Evolutionary conservation across 2,888 invertebrate species (phyloP).

Genomic region (Tachina lurida): DNA sequence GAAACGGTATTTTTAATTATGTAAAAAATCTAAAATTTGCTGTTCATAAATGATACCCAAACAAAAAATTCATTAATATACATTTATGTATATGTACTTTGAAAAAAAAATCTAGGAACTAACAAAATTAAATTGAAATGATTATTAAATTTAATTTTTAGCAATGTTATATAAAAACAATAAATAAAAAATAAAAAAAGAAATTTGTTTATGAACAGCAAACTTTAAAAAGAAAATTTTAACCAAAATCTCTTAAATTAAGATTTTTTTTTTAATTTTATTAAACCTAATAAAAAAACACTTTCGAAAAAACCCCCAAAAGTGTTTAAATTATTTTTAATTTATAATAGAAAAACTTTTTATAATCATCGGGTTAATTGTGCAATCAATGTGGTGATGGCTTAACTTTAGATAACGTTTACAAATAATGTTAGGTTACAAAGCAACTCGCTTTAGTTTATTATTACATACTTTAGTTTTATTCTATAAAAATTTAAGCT

Average conservation of each 20-base stretch:
- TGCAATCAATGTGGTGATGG: conserved; percentile 89
- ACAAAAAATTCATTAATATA: conserved; percentile 20
- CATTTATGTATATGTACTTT: background rate
- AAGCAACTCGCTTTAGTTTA: conserved; percentile 55
- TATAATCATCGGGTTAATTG: conserved; percentile 88
- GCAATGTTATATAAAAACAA: background rate
- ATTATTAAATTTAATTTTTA: conserved; percentile 19
- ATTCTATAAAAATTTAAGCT: conserved; percentile 3
- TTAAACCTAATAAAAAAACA: conserved; percentile 20
- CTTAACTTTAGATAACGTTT: conserved; percentile 72
- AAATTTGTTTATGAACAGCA: conserved; percentile 77
- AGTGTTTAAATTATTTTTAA: conserved; percentile 26
- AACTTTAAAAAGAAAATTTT: conserved; percentile 54
- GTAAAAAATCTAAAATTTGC: conserved; percentile 68
- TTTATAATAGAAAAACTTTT: conserved; percentile 9
- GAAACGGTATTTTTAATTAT: conserved; percentile 57
- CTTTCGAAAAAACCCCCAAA: conserved; percentile 14
- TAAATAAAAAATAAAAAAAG: conserved; percentile 33
- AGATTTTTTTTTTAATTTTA: conserved; percentile 54
- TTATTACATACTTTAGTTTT: conserved; percentile 14
- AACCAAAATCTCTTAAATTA: conserved; percentile 28
- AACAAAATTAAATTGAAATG: background rate
- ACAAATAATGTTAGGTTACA: conserved; percentile 19
- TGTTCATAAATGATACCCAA: conserved; percentile 77
- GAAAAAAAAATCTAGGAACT: conserved; percentile 50